Percentiles rank a stretch among this genome's conserved stretches.
Evolutionary conservation across 2,113 vertebrate species (phyloP).

Genomic region (Craseonycteris thonglongyai): DNA sequence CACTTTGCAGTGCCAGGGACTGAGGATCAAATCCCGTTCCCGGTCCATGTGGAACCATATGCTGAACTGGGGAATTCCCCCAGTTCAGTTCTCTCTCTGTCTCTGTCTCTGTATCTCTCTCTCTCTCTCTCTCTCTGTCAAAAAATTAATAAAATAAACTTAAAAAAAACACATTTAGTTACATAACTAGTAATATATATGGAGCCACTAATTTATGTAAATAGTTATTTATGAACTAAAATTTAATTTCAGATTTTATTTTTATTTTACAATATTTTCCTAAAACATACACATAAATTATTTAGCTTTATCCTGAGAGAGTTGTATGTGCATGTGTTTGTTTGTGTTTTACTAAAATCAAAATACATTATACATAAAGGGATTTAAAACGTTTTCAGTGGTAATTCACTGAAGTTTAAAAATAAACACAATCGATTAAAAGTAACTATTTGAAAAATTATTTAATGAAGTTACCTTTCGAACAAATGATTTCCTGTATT

Average conservation of each 20-base stretch:
- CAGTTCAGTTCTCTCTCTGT: too few relatives aligned
- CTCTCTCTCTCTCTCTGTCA: too few relatives aligned
- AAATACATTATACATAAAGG: neutral
- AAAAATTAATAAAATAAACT: too few relatives aligned
- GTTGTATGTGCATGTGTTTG: neutral
- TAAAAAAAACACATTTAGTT: neutral
- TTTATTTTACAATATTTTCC: neutral
- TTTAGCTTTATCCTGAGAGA: neutral
- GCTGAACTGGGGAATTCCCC: too few relatives aligned
- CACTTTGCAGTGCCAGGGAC: too few relatives aligned
- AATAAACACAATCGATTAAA: neutral
- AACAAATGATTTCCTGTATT: slow-evolving; percentile 84
- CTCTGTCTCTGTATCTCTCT: too few relatives aligned
- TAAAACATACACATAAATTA: neutral
- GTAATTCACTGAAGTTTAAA: neutral
- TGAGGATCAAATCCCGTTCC: too few relatives aligned
- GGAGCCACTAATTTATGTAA: neutral
- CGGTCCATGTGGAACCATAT: too few relatives aligned
- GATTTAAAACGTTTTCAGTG: neutral
- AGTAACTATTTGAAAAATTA: neutral
- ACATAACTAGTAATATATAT: neutral
- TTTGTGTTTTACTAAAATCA: neutral
- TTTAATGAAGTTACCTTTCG: slow-evolving; percentile 81
- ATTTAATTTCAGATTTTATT: slow-evolving; percentile 1
- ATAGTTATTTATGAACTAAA: neutral